phyloP scores from a whole-genome alignment of 2,113 vertebrate genomes.

The Vidua macroura region DNA sequence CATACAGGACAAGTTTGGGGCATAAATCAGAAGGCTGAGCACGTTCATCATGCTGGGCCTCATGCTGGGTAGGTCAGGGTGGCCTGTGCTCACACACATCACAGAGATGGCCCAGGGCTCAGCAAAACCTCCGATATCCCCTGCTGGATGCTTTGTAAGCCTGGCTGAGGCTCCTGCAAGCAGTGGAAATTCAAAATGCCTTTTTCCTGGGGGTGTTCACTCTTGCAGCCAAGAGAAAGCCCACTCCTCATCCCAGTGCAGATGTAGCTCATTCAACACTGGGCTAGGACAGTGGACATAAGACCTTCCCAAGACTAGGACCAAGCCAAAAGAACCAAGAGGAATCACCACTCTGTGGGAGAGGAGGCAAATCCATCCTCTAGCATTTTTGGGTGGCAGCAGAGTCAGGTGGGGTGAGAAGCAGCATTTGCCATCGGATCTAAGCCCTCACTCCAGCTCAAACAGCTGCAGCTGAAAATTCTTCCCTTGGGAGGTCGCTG shows the following conservation, averaged over 20 bases:
- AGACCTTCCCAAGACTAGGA: neutral
- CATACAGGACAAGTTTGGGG: neutral
- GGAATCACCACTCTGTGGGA: neutral
- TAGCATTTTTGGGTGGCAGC: neutral
- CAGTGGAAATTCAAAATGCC: neutral
- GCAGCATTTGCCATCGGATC: neutral
- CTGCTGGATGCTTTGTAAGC: rapidly evolving
- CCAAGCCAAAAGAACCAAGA: neutral
- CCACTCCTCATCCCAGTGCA: neutral
- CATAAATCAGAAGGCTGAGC: neutral
- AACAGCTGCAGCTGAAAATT: neutral
- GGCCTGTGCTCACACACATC: neutral
- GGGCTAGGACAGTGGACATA: neutral
- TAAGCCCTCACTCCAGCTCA: neutral
- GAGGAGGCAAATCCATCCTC: neutral
- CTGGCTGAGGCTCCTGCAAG: neutral
- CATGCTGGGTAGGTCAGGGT: neutral
- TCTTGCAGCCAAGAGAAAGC: neutral
- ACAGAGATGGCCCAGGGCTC: neutral
- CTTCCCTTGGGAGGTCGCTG: neutral
- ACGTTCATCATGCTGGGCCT: rapidly evolving
- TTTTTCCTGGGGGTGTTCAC: neutral
- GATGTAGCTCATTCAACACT: neutral
- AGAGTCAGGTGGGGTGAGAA: neutral
- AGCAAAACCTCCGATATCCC: neutral